A percentile compares a stretch with the other conserved stretches of the same genome.
These are phyloP conservation scores for Tyrannus savana DNA, from an alignment of 2,113 vertebrate species.

Conservation along the genomic window DNA sequence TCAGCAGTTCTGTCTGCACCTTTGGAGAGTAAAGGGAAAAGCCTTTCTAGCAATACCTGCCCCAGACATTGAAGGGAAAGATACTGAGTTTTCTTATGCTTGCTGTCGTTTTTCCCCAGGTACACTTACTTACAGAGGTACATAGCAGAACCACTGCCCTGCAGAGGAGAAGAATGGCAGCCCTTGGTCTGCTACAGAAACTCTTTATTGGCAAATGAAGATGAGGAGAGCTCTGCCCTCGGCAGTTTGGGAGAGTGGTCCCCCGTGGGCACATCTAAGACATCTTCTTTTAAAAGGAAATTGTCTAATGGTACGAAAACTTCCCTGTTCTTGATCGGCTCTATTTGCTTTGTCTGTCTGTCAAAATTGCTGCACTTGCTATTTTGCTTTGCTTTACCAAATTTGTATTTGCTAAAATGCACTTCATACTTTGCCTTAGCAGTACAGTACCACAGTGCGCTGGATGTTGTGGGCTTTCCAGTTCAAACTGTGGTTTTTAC, in stretches of 20 bases:
- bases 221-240: conserved; percentile 78
- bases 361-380: background rate
- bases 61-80: background rate
- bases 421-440: background rate
- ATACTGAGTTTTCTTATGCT: background rate
- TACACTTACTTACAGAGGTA: conserved; percentile 84
- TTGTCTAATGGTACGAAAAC: conserved; percentile 73
- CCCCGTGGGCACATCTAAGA: conserved; percentile 52
- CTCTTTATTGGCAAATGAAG: conserved; percentile 83
- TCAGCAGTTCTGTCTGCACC: background rate
- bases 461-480: background rate
- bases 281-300: conserved; percentile 70
- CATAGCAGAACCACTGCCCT: conserved; percentile 68
- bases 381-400: background rate
- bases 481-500: background rate
- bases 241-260: conserved; percentile 70
- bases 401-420: background rate
- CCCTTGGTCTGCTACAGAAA: conserved; percentile 82
- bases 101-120: conserved; percentile 58
- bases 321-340: background rate
- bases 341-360: background rate
- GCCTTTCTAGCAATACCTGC: background rate
- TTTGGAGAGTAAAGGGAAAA: background rate
- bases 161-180: conserved; percentile 82
- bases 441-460: background rate